These are phyloP conservation scores for Cynopterus sphinx DNA, from an alignment of 2,797 vertebrate genomes.

Conservation along the genomic window DNA sequence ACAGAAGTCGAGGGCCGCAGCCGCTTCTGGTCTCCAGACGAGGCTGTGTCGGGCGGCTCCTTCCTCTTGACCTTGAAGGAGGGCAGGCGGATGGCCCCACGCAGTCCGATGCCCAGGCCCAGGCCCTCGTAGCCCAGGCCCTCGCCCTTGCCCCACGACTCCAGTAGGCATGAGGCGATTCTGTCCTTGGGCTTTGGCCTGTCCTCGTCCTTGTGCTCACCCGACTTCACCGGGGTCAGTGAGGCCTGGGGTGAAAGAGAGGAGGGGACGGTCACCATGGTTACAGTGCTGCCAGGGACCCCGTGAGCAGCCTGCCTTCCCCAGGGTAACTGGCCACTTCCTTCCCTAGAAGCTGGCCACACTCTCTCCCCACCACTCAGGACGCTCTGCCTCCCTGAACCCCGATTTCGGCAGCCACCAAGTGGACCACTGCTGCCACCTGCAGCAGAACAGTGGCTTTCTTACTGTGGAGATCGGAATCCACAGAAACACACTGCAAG, in stretches of 20 bases:
- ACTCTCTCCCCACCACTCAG: background rate
- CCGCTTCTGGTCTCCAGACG: conserved; percentile 93
- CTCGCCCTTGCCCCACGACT: conserved; percentile 98
- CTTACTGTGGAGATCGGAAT: accelerated
- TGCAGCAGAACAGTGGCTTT: background rate
- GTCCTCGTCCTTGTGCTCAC: conserved; percentile 94
- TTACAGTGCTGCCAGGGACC: accelerated
- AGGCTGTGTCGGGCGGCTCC: conserved; percentile 93
- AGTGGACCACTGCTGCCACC: accelerated
- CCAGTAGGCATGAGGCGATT: conserved; percentile 93
- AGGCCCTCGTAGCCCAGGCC: conserved; percentile 95
- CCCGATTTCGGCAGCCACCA: background rate
- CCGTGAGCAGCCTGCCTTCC: background rate
- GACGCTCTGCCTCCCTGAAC: background rate
- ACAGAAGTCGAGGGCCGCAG: conserved; percentile 94
- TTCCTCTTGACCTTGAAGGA: conserved; percentile 99
- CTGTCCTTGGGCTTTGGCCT: conserved; percentile 95
- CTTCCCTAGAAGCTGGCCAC: background rate
- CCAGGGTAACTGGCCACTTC: accelerated
- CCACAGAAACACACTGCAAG: accelerated
- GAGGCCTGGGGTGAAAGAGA: conserved; percentile 86
- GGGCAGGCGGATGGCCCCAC: conserved; percentile 95
- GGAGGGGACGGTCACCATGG: background rate
- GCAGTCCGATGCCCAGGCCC: conserved; percentile 94
- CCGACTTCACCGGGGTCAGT: conserved; percentile 94